Evolutionary conservation across 1,140 invertebrate species (phyloP).

Genomic region (Drosophila lacertosa): DNA sequence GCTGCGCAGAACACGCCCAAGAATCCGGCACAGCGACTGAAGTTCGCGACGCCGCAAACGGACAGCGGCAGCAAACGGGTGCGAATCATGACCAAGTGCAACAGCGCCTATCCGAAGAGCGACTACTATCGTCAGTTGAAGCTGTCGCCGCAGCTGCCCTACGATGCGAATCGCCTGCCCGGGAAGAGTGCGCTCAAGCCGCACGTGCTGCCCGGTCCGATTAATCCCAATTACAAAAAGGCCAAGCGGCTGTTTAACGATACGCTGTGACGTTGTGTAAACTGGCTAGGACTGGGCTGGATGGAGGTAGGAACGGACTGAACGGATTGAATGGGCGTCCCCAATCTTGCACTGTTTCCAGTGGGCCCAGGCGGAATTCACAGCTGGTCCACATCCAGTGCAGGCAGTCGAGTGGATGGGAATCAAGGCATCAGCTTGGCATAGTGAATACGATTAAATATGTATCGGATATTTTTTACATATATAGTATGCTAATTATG

Average conservation of each 20-base stretch:
- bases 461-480: constrained; percentile 46
- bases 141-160: constrained; percentile 89
- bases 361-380: not conserved
- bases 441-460: constrained; percentile 31
- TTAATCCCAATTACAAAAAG: constrained; percentile 89
- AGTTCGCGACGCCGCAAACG: constrained; percentile 27
- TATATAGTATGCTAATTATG: constrained; percentile 21
- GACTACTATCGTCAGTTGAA: constrained; percentile 89
- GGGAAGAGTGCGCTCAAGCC: constrained; percentile 89
- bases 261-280: constrained; percentile 67
- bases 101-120: constrained; percentile 87
- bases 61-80: constrained; percentile 84
- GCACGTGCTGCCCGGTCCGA: constrained; percentile 87
- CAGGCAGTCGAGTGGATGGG: constrained; percentile 13
- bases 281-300: constrained; percentile 29
- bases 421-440: constrained; percentile 24
- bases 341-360: not conserved
- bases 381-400: not conserved
- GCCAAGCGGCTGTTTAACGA: constrained; percentile 84
- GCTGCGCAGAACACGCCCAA: constrained; percentile 33
- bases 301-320: constrained; percentile 1
- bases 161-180: constrained; percentile 88
- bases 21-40: constrained; percentile 26
- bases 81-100: constrained; percentile 88
- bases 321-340: constrained; percentile 12